Evolutionary conservation across 1,140 invertebrate species (phyloP), one percentile per base, ranked within the genome.

Genomic region (Calycopis cecrops): DNA sequence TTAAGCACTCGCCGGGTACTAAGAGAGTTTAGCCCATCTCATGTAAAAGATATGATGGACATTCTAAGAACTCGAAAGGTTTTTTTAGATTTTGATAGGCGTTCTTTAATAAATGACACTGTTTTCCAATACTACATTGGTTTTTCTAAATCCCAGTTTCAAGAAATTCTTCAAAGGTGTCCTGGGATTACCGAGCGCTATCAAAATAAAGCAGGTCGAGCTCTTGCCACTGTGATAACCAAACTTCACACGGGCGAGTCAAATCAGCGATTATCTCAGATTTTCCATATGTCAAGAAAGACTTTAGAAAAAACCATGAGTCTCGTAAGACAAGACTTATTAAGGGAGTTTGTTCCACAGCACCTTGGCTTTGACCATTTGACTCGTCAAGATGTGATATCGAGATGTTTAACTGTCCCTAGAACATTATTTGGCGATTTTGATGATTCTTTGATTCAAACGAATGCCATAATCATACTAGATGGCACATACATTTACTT

Each of bases 201-300:
- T 34, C 21, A 47, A 34, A 47, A 47, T 33, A 54, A 54, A 35
- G 40, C 52, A 44, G 28, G 21, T 21, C 21, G 35, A 47, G 37
- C 35, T 42, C 52, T 54, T 48, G 42, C 52, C 9, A 54, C 40
- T 4, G 42, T 54, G n/a, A 18, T 54, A 16, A 17, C 52, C 12
- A 54, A 54, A 54, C 40, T 54, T 35, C 12, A 52, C 16, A 47
- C 42, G 9, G 42, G 42, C 1, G 35, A 52, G 16, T 52, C 50
- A 4, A 52, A 52, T 52, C 50, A 52, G 35, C 12, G 14, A 52
- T 52, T 52, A 38, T 18, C 35, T 35, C 11, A 37, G 35, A 17
- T 38, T 52, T 52, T 52, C 35, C 37, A 52, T 40, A 28, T n/a
- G 50, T 52, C 50, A 37, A 52, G 50, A 38, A 52, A 52, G 12